These are phyloP conservation scores for Idaea straminata DNA, from an alignment of 2,888 invertebrate species.

Conservation along the genomic window DNA sequence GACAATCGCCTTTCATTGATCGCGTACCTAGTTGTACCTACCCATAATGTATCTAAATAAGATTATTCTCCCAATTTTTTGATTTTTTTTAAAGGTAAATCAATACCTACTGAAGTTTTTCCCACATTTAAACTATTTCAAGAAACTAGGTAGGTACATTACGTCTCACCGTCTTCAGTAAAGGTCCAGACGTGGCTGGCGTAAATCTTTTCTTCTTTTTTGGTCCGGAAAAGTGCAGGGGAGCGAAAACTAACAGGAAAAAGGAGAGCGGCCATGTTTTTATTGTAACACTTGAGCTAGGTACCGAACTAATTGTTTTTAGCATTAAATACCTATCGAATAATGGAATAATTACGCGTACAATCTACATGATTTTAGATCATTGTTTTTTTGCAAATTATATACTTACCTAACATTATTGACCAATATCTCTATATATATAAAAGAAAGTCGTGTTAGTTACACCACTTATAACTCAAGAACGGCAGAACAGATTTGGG, in stretches of 20 bases:
- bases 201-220: slow-evolving; percentile 67
- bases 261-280: slow-evolving; percentile 51
- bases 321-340: slow-evolving; percentile 13
- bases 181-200: slow-evolving; percentile 56
- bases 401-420: no score
- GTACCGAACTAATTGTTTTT: slow-evolving; percentile 58
- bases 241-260: slow-evolving; percentile 68
- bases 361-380: no score
- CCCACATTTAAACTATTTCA: slow-evolving; percentile 6
- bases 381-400: no score
- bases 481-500: no score
- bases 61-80: no score
- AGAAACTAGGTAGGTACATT: slow-evolving; percentile 22
- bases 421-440: no score
- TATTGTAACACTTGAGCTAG: slow-evolving; percentile 53
- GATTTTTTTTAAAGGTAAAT: background rate
- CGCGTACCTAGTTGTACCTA: no score
- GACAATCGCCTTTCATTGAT: no score
- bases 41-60: no score
- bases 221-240: slow-evolving; percentile 63
- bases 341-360: no score
- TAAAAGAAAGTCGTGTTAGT: no score
- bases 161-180: slow-evolving; percentile 38
- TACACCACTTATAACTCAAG: no score
- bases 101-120: background rate